These are phyloP conservation scores for Habropoda laboriosa DNA, from an alignment of 1,140 invertebrate species.

Conservation along the genomic window DNA sequence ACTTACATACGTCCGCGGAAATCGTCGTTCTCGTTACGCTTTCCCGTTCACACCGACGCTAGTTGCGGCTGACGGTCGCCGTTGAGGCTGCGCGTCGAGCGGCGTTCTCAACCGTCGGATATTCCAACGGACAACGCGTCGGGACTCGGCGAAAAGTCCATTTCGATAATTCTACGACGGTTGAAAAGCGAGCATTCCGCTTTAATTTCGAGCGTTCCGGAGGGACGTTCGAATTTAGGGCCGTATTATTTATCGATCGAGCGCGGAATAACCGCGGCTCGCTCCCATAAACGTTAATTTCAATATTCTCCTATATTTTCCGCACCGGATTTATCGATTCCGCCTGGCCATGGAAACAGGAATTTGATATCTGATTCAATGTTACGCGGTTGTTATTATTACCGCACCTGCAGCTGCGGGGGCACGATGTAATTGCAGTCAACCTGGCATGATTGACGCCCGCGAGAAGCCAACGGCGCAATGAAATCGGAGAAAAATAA, in stretches of 20 bases:
- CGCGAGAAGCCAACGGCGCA: slow-evolving; percentile 25
- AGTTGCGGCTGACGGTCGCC: background rate
- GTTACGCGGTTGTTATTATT: slow-evolving; percentile 48
- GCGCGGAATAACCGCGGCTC: background rate
- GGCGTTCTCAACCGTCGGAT: background rate
- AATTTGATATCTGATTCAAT: slow-evolving; percentile 45
- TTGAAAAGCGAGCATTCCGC: background rate
- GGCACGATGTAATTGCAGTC: slow-evolving; percentile 43
- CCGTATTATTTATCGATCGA: slow-evolving; percentile 5
- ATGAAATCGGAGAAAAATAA: slow-evolving; percentile 56
- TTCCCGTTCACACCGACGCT: background rate
- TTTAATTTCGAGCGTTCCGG: background rate
- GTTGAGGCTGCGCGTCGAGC: background rate
- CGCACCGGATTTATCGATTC: slow-evolving; percentile 41
- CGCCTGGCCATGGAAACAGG: slow-evolving; percentile 30
- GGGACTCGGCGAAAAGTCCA: too few relatives aligned
- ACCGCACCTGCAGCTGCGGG: slow-evolving; percentile 5
- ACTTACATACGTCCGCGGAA: background rate
- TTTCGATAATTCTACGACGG: too few relatives aligned
- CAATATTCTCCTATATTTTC: slow-evolving; percentile 20
- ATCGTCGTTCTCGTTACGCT: slow-evolving; percentile 7
- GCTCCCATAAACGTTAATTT: slow-evolving; percentile 34
- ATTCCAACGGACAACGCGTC: too few relatives aligned
- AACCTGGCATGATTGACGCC: slow-evolving; percentile 39
- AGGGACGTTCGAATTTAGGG: background rate